Conservation (phyloP, 2,797 vertebrate genomes). For the Spea hammondii region DNA sequence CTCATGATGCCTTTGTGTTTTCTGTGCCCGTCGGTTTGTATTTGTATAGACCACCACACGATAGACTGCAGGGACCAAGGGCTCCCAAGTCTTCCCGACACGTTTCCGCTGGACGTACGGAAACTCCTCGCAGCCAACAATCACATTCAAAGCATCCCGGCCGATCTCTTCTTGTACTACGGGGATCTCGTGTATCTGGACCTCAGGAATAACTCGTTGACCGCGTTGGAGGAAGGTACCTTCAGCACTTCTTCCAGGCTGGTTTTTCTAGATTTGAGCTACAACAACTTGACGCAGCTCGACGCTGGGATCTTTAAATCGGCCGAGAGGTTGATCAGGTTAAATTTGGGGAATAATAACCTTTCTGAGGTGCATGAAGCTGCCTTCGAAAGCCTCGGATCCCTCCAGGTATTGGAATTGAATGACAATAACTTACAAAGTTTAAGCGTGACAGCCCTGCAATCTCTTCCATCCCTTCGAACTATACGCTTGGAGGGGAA, state of each 20-base stretch:
- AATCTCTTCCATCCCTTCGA: slow-evolving; percentile 84
- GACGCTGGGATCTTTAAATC: slow-evolving; percentile 86
- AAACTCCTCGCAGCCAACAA: slow-evolving; percentile 91
- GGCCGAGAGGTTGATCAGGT: slow-evolving; percentile 85
- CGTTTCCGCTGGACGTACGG: slow-evolving; percentile 90
- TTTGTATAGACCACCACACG: slow-evolving; percentile 91
- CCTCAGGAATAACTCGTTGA: slow-evolving; percentile 92
- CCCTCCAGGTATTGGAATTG: slow-evolving; percentile 89
- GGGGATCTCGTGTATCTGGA: slow-evolving; percentile 95
- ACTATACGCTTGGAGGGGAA: slow-evolving; percentile 90
- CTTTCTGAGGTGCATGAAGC: slow-evolving; percentile 86
- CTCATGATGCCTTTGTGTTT: slow-evolving; percentile 73
- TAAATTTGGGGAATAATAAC: slow-evolving; percentile 87
- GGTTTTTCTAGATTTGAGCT: slow-evolving; percentile 91
- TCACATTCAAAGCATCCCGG: slow-evolving; percentile 86
- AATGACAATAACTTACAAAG: slow-evolving; percentile 88
- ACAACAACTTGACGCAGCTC: slow-evolving; percentile 93
- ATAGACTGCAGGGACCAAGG: slow-evolving; percentile 93
- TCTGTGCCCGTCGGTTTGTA: slow-evolving; percentile 84
- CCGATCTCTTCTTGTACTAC: slow-evolving; percentile 92
- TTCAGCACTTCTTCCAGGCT: slow-evolving; percentile 90
- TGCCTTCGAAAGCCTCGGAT: slow-evolving; percentile 88
- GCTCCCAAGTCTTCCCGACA: slow-evolving; percentile 84
- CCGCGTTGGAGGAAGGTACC: slow-evolving; percentile 84
- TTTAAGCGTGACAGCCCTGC: slow-evolving; percentile 83